Conservation (phyloP, 2,888 invertebrate genomes). For the Scaptomyza tumidula region DNA sequence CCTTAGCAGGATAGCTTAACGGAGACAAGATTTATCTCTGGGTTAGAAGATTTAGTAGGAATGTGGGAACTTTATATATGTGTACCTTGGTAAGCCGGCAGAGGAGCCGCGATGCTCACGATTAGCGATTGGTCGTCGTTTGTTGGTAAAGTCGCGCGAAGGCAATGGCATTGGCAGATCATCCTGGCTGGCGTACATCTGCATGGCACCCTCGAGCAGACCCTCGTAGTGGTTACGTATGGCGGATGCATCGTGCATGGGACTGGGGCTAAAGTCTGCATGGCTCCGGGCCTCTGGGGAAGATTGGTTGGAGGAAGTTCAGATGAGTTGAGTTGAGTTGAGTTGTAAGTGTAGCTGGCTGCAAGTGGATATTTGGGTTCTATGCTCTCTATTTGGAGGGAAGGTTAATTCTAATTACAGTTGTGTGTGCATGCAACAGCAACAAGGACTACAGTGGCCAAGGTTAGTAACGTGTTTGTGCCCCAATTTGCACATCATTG, state of each 20-base stretch:
- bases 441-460: conserved; percentile 64
- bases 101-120: conserved; percentile 84
- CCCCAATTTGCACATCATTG: conserved; percentile 70
- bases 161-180: conserved; percentile 83
- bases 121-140: conserved; percentile 71
- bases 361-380: conserved; percentile 43
- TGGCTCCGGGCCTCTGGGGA: conserved; percentile 72
- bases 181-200: conserved; percentile 84
- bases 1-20: conserved; percentile 69
- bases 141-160: conserved; percentile 79
- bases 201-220: conserved; percentile 84
- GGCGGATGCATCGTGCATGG: conserved; percentile 82
- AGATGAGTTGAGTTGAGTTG: conserved; percentile 54
- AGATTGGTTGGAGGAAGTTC: conserved; percentile 70
- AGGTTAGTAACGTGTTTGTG: conserved; percentile 71
- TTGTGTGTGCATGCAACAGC: conserved; percentile 55
- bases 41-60: not conserved
- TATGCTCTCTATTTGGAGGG: conserved; percentile 28
- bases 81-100: conserved; percentile 77
- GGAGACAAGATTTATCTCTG: no score
- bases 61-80: not conserved
- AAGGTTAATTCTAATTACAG: conserved; percentile 44
- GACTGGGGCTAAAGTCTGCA: conserved; percentile 77
- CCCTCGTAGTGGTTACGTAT: conserved; percentile 84
- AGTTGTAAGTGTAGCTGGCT: conserved; percentile 43